A percentile compares a stretch with the other conserved stretches of the same genome.
Evolutionary conservation across 2,113 vertebrate genomes (phyloP).

Genomic region (Oophaga pumilio): DNA sequence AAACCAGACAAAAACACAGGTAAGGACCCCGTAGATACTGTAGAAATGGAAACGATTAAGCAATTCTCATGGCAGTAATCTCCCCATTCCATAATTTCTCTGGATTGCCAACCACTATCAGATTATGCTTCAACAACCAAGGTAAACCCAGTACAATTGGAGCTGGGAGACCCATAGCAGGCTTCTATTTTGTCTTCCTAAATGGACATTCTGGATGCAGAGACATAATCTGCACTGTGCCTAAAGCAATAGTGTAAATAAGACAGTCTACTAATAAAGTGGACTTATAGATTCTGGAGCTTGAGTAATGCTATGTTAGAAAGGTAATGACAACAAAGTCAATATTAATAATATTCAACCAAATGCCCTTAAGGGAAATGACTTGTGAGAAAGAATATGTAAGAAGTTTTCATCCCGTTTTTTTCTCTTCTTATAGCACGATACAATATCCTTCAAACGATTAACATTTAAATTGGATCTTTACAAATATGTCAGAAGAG

Average conservation of each 20-base stretch:
- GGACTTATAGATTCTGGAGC: not conserved
- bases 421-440: not conserved
- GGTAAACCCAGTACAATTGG: no score
- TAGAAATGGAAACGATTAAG: no score
- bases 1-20: no score
- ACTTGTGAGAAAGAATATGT: not conserved
- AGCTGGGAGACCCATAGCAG: not conserved
- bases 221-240: not conserved
- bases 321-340: not conserved
- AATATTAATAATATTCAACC: not conserved
- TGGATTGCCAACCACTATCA: no score
- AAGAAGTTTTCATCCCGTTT: not conserved
- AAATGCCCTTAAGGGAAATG: not conserved
- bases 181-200: not conserved
- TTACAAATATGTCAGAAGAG: not conserved
- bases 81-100: no score
- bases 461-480: conserved; percentile 42
- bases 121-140: no score
- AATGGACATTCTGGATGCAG: not conserved
- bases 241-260: not conserved
- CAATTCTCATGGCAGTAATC: no score
- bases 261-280: not conserved
- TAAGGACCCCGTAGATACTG: no score
- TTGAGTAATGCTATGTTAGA: not conserved
- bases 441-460: not conserved